Percentiles rank a stretch among this genome's conserved stretches.
Evolutionary conservation across 1,140 invertebrate genomes (phyloP).

Genomic region (Onthophagus taurus): DNA sequence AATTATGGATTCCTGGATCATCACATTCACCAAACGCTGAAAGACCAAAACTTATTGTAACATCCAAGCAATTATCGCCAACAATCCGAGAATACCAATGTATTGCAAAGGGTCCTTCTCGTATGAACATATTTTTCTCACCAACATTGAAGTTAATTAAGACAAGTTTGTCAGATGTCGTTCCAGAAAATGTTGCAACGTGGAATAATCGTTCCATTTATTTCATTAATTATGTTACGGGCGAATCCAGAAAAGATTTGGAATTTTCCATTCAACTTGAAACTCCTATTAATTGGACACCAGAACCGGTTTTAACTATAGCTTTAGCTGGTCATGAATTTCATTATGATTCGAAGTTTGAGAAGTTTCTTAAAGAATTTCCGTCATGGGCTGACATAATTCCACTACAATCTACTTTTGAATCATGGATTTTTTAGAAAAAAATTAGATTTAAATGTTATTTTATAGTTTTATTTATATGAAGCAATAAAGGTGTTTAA

Average conservation of each 20-base stretch:
- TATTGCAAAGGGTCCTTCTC: slow-evolving; percentile 26
- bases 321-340: slow-evolving; percentile 25
- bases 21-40: slow-evolving; percentile 27
- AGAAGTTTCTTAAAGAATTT: slow-evolving; percentile 28
- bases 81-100: slow-evolving; percentile 23
- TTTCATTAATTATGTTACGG: slow-evolving; percentile 26
- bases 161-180: slow-evolving; percentile 25
- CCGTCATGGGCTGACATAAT: slow-evolving; percentile 33
- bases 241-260: slow-evolving; percentile 21
- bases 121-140: slow-evolving; percentile 28
- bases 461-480: neutral
- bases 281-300: slow-evolving; percentile 16
- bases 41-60: slow-evolving; percentile 20
- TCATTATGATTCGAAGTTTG: slow-evolving; percentile 27
- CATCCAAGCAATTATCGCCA: slow-evolving; percentile 17
- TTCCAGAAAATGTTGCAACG: slow-evolving; percentile 14
- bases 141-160: slow-evolving; percentile 24
- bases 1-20: slow-evolving; percentile 32
- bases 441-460: too few species aligned
- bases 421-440: slow-evolving; percentile 31
- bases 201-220: slow-evolving; percentile 27
- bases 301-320: slow-evolving; percentile 25
- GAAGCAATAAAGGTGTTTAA: neutral
- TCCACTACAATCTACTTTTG: slow-evolving; percentile 27
- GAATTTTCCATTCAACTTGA: slow-evolving; percentile 28